Base-by-base conservation (phyloP, 2,797 vertebrate genomes). In the Cirrhinus molitorella region DNA sequence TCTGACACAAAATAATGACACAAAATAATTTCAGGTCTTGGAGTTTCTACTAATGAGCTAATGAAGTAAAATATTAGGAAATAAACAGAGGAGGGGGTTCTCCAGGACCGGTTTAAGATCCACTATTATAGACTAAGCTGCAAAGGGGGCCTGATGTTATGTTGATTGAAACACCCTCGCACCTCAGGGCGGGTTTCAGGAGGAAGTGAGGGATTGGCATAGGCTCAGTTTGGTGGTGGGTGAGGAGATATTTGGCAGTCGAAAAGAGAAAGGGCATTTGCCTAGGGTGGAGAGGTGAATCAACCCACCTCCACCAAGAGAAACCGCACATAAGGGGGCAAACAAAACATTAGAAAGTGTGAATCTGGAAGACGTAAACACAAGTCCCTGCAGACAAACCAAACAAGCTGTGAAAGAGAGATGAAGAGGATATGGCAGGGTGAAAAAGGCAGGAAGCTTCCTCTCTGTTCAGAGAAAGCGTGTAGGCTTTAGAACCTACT, bases 381-480 rank as follows among this genome's bases (percentile, higher is more conserved):
- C 53, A 61, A 78, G 5, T 71, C 81, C 74, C 74, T 23, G 25
- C 53, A 21, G 81, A 83, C 65, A 70, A 78, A 77, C 65, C 70
- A 83, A 83, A 68, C 81, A 83, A 78, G 61, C 47, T 66, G 80
- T 75, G 49, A 75, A 75, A 67, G 21, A 79, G 40, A 78, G 53
- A 83, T 83, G 81, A 83, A 76, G 49, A 78, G 73, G 53, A 83
- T 47, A 83, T 16, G 43, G 51, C 53, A 17, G 70, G 49, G 57
- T 79, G 78, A 80, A 75, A 63, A 74, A 80, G 70, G 83, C 70
- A 80, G 57, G 55, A 80, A 84, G 57, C 63, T 34, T 63, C 75
- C 66, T 70, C 59, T 68, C 67, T 84, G 61, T 72, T 79, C 57
- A 68, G 71, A 80, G 78, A 73, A 55, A 75, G 25, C 51, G 28